phyloP scores from a whole-genome alignment of 2,797 vertebrate species.

The Cuculus canorus region DNA sequence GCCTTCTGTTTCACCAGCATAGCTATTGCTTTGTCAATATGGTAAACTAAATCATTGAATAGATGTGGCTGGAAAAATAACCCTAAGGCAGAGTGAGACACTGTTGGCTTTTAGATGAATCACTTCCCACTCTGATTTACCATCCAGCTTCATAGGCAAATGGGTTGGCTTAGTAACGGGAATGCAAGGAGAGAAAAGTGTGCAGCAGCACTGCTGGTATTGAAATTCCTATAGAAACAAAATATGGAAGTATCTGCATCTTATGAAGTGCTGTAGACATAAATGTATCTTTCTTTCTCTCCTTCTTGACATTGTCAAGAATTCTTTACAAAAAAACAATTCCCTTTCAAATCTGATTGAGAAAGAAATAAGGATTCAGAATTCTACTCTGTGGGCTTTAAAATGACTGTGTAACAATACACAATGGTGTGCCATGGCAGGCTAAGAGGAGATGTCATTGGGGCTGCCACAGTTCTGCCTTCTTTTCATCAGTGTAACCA shows the following conservation, averaged over 20 bases:
- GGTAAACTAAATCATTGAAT: background rate
- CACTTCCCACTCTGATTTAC: background rate
- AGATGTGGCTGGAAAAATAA: background rate
- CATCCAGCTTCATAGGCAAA: background rate
- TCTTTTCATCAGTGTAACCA: background rate
- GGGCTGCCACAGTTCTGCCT: background rate
- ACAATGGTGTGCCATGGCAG: background rate
- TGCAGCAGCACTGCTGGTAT: background rate
- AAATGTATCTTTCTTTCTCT: background rate
- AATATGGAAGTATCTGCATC: background rate
- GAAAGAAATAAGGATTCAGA: background rate
- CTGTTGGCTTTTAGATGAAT: background rate
- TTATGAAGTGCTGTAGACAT: background rate
- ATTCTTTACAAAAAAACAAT: background rate
- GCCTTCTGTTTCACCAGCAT: background rate
- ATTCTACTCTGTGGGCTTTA: background rate
- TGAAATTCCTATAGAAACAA: background rate
- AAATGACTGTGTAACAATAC: background rate
- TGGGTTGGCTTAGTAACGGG: background rate
- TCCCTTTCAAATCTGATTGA: background rate
- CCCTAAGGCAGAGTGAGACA: background rate
- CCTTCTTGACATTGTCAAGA: background rate
- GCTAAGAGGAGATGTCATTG: background rate
- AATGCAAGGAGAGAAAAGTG: background rate
- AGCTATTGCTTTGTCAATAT: background rate